Percentiles rank a stretch among this genome's conserved stretches.
Conservation (phyloP, 2,888 invertebrate species). For the Tethea ocularis region DNA sequence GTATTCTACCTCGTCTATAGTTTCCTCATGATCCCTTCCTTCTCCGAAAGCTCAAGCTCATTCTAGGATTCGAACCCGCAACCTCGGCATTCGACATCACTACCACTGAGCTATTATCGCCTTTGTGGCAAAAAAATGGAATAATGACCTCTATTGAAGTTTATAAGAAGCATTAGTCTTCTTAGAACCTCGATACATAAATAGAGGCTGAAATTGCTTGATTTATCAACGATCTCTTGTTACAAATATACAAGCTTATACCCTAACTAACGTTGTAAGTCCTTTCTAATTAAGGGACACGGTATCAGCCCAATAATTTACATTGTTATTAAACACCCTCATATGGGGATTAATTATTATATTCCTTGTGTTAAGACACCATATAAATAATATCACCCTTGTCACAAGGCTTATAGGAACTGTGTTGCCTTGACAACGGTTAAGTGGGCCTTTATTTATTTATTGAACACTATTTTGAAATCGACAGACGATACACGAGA, state of each 20-base stretch:
- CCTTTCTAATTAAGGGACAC: slow-evolving; percentile 8
- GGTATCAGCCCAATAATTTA: slow-evolving; percentile 23
- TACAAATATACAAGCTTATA: slow-evolving; percentile 1
- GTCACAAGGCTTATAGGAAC: slow-evolving; percentile 58
- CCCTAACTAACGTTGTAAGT: not conserved
- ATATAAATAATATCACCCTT: slow-evolving; percentile 67
- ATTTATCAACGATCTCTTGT: not conserved
- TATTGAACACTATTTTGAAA: not conserved
- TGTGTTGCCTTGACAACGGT: slow-evolving; percentile 1
- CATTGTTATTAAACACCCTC: slow-evolving; percentile 39
- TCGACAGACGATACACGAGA: too few species aligned
- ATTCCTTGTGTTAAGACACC: slow-evolving; percentile 44
- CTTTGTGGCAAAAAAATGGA: too few species aligned
- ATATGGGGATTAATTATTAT: slow-evolving; percentile 53
- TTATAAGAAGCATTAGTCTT: not conserved
- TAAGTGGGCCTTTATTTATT: not conserved
- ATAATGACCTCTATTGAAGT: not conserved
- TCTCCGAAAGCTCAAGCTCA: too few species aligned
- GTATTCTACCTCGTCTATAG: too few species aligned
- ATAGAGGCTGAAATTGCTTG: not conserved
- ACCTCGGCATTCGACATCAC: too few species aligned
- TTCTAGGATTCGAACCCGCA: too few species aligned
- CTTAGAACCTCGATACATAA: not conserved
- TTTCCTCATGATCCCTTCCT: too few species aligned
- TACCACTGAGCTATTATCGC: too few species aligned